Percentiles rank a stretch among this genome's conserved stretches.
Evolutionary conservation across 2,888 invertebrate species (phyloP).

Genomic region (Polydrusus tereticollis): DNA sequence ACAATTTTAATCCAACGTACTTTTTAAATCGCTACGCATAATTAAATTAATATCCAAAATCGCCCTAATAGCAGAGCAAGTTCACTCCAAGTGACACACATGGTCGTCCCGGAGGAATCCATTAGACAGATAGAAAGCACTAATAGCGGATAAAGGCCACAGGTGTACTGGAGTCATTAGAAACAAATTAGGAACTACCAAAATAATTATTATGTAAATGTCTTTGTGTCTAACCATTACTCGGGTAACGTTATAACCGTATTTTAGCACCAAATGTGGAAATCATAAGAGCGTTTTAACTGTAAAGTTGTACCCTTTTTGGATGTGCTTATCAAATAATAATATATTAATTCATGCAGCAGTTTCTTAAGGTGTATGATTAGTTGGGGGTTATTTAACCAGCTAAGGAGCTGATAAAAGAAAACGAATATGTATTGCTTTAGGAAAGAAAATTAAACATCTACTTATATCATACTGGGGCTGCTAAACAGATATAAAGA

Average conservation of each 20-base stretch:
- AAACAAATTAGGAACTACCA: constrained; percentile 45
- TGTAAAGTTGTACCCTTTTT: neutral
- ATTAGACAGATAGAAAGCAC: constrained; percentile 39
- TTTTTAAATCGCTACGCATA: neutral
- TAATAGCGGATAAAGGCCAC: constrained; percentile 31
- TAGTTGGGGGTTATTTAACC: too few species aligned
- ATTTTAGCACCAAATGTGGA: constrained; percentile 5
- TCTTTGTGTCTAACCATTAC: constrained; percentile 22
- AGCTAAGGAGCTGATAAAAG: too few species aligned
- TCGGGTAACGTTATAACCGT: neutral
- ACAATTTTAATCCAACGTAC: too few species aligned
- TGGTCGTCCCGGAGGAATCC: constrained; percentile 32
- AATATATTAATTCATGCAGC: too few species aligned
- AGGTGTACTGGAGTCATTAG: constrained; percentile 38
- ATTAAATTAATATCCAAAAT: constrained; percentile 27
- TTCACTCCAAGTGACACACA: constrained; percentile 25
- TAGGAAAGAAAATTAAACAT: too few species aligned
- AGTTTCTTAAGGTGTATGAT: too few species aligned
- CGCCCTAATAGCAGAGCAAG: constrained; percentile 9
- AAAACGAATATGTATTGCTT: too few species aligned
- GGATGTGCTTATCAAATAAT: neutral
- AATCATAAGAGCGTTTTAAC: neutral
- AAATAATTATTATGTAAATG: constrained; percentile 48
- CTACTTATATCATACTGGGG: too few species aligned
- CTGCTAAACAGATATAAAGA: too few species aligned